These are phyloP conservation scores for Hippopotamus amphibius DNA, from an alignment of 2,113 vertebrate species.

Conservation along the genomic window DNA sequence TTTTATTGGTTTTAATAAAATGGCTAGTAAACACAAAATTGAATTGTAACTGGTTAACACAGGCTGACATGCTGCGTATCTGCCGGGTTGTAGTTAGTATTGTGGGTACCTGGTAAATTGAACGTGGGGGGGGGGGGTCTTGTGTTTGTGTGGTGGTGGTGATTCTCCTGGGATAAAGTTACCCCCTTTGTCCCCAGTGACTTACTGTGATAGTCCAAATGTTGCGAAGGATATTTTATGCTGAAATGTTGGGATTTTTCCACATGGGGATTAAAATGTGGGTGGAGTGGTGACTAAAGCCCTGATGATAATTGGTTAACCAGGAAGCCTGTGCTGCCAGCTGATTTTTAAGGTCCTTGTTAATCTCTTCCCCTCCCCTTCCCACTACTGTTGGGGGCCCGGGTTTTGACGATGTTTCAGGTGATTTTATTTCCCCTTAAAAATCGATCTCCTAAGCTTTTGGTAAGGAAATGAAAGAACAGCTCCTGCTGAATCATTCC, in stretches of 20 bases:
- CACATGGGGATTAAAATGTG: constrained; percentile 81
- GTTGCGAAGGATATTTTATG: constrained; percentile 65
- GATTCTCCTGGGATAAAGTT: background rate
- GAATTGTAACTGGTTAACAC: background rate
- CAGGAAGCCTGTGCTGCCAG: constrained; percentile 67
- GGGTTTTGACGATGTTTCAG: background rate
- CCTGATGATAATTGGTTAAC: constrained; percentile 79
- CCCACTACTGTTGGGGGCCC: background rate
- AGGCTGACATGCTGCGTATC: background rate
- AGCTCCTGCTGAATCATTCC: constrained; percentile 79
- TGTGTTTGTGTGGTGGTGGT: background rate
- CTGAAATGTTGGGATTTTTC: constrained; percentile 81
- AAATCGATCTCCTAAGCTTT: background rate
- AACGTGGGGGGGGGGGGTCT: background rate
- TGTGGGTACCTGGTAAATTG: background rate
- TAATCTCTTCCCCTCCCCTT: constrained; percentile 39
- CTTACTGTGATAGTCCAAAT: background rate
- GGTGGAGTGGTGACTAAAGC: constrained; percentile 78
- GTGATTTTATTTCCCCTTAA: constrained; percentile 34
- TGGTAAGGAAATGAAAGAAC: constrained; percentile 57
- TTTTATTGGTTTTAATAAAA: background rate
- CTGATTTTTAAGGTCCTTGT: constrained; percentile 80
- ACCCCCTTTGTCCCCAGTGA: background rate
- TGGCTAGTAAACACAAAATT: background rate
- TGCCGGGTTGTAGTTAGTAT: background rate